Evolutionary conservation across 2,797 vertebrate genomes (phyloP).

Genomic region (Hydrocynus forskahlii): DNA sequence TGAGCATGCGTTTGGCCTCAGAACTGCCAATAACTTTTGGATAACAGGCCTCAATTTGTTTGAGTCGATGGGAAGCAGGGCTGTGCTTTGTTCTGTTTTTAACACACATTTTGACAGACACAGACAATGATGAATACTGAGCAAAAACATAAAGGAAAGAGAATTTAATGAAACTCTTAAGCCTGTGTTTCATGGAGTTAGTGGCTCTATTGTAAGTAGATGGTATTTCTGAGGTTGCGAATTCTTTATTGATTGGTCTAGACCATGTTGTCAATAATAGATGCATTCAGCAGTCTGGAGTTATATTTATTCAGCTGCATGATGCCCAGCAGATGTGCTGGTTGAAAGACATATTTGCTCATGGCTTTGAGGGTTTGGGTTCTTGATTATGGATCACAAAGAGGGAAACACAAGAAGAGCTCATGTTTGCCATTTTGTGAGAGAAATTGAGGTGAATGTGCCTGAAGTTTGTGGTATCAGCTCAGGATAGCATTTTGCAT

Average conservation of each 20-base stretch:
- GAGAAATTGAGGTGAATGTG: slow-evolving; percentile 28
- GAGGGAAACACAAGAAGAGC: slow-evolving; percentile 33
- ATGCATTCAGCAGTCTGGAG: slow-evolving; percentile 27
- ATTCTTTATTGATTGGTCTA: slow-evolving; percentile 54
- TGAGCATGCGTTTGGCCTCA: slow-evolving; percentile 26
- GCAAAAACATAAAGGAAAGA: slow-evolving; percentile 51
- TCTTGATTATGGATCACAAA: slow-evolving; percentile 50
- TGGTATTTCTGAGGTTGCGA: slow-evolving; percentile 49
- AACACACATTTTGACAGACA: slow-evolving; percentile 31
- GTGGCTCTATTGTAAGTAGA: slow-evolving; percentile 45
- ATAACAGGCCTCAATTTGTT: slow-evolving; percentile 48
- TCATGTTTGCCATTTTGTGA: slow-evolving; percentile 22
- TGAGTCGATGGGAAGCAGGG: slow-evolving; percentile 23
- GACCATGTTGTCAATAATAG: slow-evolving; percentile 38
- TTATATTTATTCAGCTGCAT: slow-evolving; percentile 45
- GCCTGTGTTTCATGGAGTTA: slow-evolving; percentile 28
- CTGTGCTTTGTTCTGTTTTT: slow-evolving; percentile 29
- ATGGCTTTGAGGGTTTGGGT: slow-evolving; percentile 34
- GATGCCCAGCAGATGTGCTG: slow-evolving; percentile 39
- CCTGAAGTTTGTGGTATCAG: slow-evolving; percentile 8
- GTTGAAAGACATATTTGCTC: slow-evolving; percentile 30
- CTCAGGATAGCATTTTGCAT: background rate
- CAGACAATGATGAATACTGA: slow-evolving; percentile 21
- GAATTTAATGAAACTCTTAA: slow-evolving; percentile 52
- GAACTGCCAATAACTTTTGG: slow-evolving; percentile 44